Conservation (phyloP, 2,888 invertebrate species). For the Agelastica alni region DNA sequence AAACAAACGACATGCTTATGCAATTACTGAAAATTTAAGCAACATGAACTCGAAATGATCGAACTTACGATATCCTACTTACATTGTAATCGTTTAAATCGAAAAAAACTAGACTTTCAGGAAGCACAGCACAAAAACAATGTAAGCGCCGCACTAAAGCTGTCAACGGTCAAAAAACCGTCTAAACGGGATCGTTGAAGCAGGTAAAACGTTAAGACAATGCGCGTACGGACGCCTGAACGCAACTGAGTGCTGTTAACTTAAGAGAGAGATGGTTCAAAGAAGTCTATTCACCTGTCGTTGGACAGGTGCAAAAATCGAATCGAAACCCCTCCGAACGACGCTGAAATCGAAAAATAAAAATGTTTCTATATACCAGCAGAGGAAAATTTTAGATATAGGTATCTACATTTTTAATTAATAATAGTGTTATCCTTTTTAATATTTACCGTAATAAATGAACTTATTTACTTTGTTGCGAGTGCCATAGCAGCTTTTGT, state of each 20-base stretch:
- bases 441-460: no score
- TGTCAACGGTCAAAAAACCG: constrained; percentile 21
- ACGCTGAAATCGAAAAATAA: constrained; percentile 11
- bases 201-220: constrained; percentile 8
- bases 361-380: neutral
- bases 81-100: constrained; percentile 4
- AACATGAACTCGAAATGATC: no score
- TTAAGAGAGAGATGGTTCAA: constrained; percentile 19
- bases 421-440: no score
- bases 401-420: no score
- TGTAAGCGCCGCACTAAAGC: constrained; percentile 20
- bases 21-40: no score
- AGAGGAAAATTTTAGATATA: no score
- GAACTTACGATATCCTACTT: neutral
- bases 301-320: constrained; percentile 28
- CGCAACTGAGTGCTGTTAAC: constrained; percentile 20
- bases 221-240: constrained; percentile 7
- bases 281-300: constrained; percentile 28
- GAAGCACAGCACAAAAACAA: constrained; percentile 13
- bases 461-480: no score
- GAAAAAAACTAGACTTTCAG: neutral
- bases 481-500: no score
- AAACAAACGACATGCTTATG: no score
- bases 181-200: constrained; percentile 11
- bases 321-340: constrained; percentile 19